Conservation (phyloP, 2,888 invertebrate genomes). For the Rotaria socialis region DNA sequence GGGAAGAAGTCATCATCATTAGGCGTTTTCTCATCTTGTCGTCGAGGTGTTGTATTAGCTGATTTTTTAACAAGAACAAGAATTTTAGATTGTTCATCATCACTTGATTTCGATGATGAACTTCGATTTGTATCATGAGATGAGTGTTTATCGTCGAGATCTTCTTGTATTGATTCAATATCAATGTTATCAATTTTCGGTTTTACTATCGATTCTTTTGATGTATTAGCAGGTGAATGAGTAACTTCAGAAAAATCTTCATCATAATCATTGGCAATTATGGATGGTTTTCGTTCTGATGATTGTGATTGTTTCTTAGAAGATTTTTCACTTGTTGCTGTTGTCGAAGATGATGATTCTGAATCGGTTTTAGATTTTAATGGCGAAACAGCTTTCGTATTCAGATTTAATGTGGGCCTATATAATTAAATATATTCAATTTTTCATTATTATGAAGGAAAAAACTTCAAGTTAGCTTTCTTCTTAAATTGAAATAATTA, state of each 20-base stretch:
- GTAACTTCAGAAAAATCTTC: conserved; percentile 20
- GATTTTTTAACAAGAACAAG: conserved; percentile 27
- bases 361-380: not conserved
- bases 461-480: too few relatives aligned
- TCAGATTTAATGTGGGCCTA: not conserved
- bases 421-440: not conserved
- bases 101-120: not conserved
- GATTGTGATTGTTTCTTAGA: not conserved
- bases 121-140: not conserved
- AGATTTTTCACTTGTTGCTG: not conserved
- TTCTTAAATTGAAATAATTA: not conserved
- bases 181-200: not conserved
- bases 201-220: not conserved
- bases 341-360: not conserved
- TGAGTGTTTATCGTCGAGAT: not conserved
- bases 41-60: not conserved
- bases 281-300: not conserved
- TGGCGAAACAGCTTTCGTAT: not conserved
- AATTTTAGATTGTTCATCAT: conserved; percentile 15
- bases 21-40: not conserved
- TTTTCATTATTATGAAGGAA: too few relatives aligned
- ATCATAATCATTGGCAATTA: not conserved
- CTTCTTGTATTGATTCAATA: conserved; percentile 6
- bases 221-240: not conserved
- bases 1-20: not conserved